Evolutionary conservation across 2,888 invertebrate genomes (phyloP).

Genomic region (Ophion ventricosus): DNA sequence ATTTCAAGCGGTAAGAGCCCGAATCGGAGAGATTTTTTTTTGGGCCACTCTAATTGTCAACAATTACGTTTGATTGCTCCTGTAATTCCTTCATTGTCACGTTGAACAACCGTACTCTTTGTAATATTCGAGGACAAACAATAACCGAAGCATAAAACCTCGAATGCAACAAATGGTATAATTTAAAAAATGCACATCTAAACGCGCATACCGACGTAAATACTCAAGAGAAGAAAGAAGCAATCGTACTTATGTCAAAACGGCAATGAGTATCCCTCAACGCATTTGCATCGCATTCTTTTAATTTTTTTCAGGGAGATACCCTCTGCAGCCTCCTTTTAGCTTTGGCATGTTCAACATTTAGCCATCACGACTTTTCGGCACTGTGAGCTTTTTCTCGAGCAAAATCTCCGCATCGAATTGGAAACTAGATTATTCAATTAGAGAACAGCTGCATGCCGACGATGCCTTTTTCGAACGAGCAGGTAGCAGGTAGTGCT

Average conservation of each 20-base stretch:
- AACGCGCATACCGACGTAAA: background rate
- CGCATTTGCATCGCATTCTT: slow-evolving; percentile 22
- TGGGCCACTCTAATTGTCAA: too few relatives aligned
- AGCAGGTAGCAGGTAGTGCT: slow-evolving; percentile 60
- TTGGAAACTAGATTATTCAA: slow-evolving; percentile 83
- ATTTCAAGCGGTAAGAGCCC: too few relatives aligned
- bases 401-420: slow-evolving; percentile 82
- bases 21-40: too few relatives aligned
- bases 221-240: slow-evolving; percentile 44
- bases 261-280: slow-evolving; percentile 4
- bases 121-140: too few relatives aligned
- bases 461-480: slow-evolving; percentile 39
- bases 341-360: slow-evolving; percentile 82
- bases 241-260: background rate
- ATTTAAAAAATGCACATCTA: background rate
- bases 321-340: slow-evolving; percentile 43
- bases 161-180: background rate
- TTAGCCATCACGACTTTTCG: slow-evolving; percentile 83
- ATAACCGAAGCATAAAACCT: too few relatives aligned
- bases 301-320: slow-evolving; percentile 29
- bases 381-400: slow-evolving; percentile 75
- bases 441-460: slow-evolving; percentile 81
- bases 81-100: too few relatives aligned
- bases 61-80: too few relatives aligned
- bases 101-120: too few relatives aligned